Conservation (phyloP, 2,888 invertebrate genomes). For the Rugalucina vietnamica region DNA sequence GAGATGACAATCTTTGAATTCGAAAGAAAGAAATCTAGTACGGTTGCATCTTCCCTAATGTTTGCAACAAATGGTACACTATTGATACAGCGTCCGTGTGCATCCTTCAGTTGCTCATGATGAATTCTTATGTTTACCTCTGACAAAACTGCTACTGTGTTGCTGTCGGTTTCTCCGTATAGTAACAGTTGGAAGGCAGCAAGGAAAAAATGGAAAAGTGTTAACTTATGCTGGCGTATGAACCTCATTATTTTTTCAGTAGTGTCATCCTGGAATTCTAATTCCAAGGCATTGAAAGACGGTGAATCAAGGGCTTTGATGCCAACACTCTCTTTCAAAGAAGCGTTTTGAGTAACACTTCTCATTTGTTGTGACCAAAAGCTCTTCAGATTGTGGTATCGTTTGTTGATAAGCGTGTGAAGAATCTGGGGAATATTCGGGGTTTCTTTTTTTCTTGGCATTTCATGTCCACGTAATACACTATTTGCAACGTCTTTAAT, state of each 20-base stretch:
- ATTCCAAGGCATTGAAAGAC: no score
- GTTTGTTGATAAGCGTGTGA: no score
- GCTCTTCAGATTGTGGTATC: no score
- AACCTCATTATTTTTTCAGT: neutral
- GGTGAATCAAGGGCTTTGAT: no score
- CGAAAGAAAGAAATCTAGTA: neutral
- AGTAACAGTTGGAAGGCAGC: neutral
- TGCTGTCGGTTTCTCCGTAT: neutral
- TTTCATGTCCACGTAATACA: no score
- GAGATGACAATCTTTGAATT: neutral
- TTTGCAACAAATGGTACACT: neutral
- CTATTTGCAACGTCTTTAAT: no score
- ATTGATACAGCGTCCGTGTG: neutral
- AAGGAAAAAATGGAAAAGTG: neutral
- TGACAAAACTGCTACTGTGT: neutral
- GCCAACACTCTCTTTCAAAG: no score
- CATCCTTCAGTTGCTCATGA: neutral
- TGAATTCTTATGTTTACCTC: neutral
- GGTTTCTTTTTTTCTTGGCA: no score
- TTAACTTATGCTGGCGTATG: neutral
- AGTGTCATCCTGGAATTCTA: neutral
- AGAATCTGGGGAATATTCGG: no score
- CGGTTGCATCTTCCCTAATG: neutral
- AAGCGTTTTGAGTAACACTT: no score
- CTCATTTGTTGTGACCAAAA: no score